These are phyloP conservation scores for Parochlus steinenii DNA, from an alignment of 2,888 invertebrate species.

Conservation along the genomic window DNA sequence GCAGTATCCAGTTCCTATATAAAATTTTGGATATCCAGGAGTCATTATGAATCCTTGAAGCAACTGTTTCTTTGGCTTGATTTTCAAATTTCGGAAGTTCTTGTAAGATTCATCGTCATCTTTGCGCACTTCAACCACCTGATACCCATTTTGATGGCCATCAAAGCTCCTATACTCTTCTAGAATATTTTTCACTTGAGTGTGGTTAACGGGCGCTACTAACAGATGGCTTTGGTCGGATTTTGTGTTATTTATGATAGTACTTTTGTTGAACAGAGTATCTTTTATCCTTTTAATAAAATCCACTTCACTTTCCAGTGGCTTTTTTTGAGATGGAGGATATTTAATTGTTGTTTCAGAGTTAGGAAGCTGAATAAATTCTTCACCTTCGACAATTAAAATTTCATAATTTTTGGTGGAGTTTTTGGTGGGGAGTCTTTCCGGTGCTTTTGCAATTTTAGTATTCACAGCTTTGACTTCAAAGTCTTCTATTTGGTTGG, in stretches of 20 bases:
- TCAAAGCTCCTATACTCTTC: neutral
- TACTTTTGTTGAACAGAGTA: no score
- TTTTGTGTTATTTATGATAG: no score
- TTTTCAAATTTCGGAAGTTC: constrained; percentile 17
- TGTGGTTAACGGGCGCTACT: neutral
- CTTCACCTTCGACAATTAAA: constrained; percentile 1
- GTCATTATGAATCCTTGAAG: constrained; percentile 45
- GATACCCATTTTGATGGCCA: neutral
- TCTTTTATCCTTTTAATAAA: no score
- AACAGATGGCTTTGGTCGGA: neutral
- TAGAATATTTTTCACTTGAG: neutral
- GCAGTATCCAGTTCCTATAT: constrained; percentile 47
- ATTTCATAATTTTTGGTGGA: constrained; percentile 1
- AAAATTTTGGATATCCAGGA: constrained; percentile 61
- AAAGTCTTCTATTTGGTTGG: no score
- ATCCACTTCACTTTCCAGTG: no score
- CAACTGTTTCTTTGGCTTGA: constrained; percentile 17
- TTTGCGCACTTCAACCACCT: neutral
- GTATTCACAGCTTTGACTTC: no score
- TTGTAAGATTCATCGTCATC: constrained; percentile 13
- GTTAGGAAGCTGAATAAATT: neutral
- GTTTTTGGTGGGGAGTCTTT: no score
- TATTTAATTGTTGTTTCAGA: neutral
- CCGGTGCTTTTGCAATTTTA: no score
- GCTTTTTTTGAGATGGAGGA: neutral